Conservation (phyloP, 2,797 vertebrate genomes). For the Enteromius thamalakanensis region DNA sequence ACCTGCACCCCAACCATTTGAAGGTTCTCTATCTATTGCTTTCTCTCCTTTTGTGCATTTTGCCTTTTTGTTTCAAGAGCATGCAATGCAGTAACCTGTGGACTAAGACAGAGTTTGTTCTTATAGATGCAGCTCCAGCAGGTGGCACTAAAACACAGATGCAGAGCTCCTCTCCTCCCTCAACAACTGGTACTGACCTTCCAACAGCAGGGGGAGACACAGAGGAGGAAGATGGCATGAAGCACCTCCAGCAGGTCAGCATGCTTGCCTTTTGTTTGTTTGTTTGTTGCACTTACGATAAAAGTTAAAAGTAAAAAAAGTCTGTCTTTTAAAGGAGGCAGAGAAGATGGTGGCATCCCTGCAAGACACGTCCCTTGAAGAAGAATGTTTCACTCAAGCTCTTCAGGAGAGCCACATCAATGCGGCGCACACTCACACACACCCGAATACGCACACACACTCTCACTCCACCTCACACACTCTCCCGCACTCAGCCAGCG, state of each 20-base stretch:
- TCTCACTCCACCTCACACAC: constrained; percentile 53
- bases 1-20: constrained; percentile 64
- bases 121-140: constrained; percentile 40
- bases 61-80: background rate
- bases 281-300: no score
- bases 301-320: background rate
- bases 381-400: constrained; percentile 86
- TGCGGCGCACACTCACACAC: constrained; percentile 63
- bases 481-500: constrained; percentile 78
- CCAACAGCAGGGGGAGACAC: constrained; percentile 82
- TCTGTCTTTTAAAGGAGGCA: constrained; percentile 77
- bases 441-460: constrained; percentile 34
- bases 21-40: constrained; percentile 66
- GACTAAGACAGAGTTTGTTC: background rate
- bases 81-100: background rate
- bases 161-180: constrained; percentile 71
- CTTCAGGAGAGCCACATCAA: constrained; percentile 77
- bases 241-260: constrained; percentile 90
- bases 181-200: constrained; percentile 72
- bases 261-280: background rate
- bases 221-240: constrained; percentile 95
- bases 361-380: constrained; percentile 89
- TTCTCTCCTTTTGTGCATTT: background rate
- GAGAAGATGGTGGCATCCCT: constrained; percentile 90
- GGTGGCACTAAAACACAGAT: constrained; percentile 64